Evolutionary conservation across 2,113 vertebrate species (phyloP).

Genomic region (Ovis canadensis): DNA sequence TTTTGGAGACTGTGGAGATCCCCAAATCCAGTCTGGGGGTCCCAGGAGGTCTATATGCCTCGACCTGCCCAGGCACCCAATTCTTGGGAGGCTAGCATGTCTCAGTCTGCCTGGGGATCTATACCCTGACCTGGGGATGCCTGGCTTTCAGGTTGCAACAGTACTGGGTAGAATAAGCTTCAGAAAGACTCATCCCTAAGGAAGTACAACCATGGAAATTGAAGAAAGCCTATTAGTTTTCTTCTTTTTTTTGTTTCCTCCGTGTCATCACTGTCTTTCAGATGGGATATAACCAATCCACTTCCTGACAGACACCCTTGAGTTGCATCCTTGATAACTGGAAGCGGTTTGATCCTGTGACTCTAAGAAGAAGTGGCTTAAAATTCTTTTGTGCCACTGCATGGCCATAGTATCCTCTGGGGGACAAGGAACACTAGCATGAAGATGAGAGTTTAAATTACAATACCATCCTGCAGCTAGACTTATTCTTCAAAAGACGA

Average conservation of each 20-base stretch:
- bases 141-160: background rate
- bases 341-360: background rate
- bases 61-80: fast-evolving
- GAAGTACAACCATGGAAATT: background rate
- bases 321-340: background rate
- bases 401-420: background rate
- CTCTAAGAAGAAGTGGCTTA: background rate
- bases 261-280: background rate
- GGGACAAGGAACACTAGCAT: background rate
- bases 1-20: background rate
- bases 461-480: background rate
- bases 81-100: background rate
- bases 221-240: background rate
- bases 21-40: background rate
- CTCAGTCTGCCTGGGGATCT: background rate
- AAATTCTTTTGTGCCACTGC: background rate
- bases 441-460: background rate
- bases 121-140: background rate
- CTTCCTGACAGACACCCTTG: background rate
- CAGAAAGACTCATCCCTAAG: background rate
- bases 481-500: background rate
- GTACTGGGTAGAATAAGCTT: background rate
- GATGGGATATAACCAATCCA: background rate
- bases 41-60: background rate
- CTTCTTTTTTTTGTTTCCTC: background rate